These are phyloP conservation scores for Crioceris asparagi DNA, from an alignment of 2,888 invertebrate species.

Conservation along the genomic window DNA sequence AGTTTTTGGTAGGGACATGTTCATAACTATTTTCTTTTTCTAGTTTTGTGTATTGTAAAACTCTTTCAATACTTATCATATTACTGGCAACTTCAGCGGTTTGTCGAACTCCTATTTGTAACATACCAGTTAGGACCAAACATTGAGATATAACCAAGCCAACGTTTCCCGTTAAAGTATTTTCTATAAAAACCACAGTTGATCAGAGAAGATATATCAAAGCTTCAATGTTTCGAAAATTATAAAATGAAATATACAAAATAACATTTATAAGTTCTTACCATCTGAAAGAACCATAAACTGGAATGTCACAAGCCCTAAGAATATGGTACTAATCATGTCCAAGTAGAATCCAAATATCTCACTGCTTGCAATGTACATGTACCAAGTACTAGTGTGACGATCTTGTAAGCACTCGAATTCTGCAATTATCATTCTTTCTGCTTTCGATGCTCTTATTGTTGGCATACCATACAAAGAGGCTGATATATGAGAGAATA, in stretches of 20 bases:
- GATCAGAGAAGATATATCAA: constrained; percentile 4
- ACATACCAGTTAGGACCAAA: constrained; percentile 63
- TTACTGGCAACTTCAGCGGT: constrained; percentile 64
- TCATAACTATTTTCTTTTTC: constrained; percentile 48
- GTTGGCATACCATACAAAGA: constrained; percentile 77
- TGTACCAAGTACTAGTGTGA: constrained; percentile 51
- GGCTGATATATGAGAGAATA: constrained; percentile 83
- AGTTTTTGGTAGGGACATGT: constrained; percentile 6
- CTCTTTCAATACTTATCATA: constrained; percentile 72
- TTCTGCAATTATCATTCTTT: constrained; percentile 60
- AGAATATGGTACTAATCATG: constrained; percentile 48
- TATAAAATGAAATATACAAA: too few species aligned
- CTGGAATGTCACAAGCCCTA: constrained; percentile 50
- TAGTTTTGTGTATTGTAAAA: constrained; percentile 66
- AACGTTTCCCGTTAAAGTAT: constrained; percentile 52
- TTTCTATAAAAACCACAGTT: constrained; percentile 39
- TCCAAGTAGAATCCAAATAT: constrained; percentile 57
- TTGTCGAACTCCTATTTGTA: constrained; percentile 70
- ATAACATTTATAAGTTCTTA: constrained; percentile 37
- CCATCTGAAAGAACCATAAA: constrained; percentile 50
- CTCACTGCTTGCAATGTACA: constrained; percentile 48
- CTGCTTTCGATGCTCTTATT: constrained; percentile 67
- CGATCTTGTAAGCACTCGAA: constrained; percentile 63
- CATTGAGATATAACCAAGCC: constrained; percentile 63
- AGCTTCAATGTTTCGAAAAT: constrained; percentile 18